Evolutionary conservation across 2,888 invertebrate genomes (phyloP), one percentile per base, ranked within the genome.

Genomic region (Hypomecis atomaria): DNA sequence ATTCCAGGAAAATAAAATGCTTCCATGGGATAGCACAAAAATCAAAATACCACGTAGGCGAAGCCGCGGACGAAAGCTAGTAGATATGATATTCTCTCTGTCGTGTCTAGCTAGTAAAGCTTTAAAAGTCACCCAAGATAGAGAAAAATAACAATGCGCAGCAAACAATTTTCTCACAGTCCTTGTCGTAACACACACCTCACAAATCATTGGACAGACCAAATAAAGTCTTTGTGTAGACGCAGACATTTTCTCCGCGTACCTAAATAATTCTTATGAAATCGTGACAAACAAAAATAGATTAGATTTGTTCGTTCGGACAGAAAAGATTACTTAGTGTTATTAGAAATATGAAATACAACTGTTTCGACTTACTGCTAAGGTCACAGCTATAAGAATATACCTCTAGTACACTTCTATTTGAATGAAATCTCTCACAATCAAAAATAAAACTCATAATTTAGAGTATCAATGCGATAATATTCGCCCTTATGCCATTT

Each of bases 201-300:
- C 75, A 72, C 76, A 76, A 77, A 77, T 77, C 76, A 77, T 77
- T 70, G 66, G 69, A 71, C 68, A 49, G 58, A 58, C 44, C 59
- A 70, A 66, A 55, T 54, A 66, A 65, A 40, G 58, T 61, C 23
- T 58, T 55, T 50, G 43, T 48, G 52, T 38, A 43, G 52, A 53
- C 56, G 47, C 8, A 50, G 52, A 58, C 52, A 60, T 60, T 60
- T 63, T 52, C 42, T 60, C 43, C 40, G 23, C 33, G 23, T 53
- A 47, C 57, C 45, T 45, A 64, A 42, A 62, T 49, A 64, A 55
- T 65, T 49, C 38, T 66, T 66, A 65, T 62, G 60, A 45, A 58
- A 65, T 59, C 50, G 42, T 34, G 60, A 65, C 57, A 66, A 69
- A 66, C 62, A 69, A 67, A 65, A 57, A 57, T 43, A 61, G 58